These are phyloP conservation scores for Thalassarche chlororhynchos DNA, from an alignment of 2,113 vertebrate species.

Conservation along the genomic window DNA sequence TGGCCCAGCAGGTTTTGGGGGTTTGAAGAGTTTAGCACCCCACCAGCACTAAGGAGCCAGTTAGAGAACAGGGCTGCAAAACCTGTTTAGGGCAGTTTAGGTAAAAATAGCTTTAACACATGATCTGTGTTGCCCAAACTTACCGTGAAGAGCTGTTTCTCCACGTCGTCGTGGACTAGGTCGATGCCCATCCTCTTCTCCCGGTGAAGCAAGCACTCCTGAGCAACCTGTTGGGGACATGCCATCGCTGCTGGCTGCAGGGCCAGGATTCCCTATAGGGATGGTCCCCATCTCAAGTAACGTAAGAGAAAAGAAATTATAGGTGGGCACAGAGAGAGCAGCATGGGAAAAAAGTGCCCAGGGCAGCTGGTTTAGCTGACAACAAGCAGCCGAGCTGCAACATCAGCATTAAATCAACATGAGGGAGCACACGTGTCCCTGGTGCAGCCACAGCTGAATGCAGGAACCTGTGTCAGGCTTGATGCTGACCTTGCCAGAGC, in stretches of 20 bases:
- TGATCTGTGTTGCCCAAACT: background rate
- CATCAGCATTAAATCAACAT: background rate
- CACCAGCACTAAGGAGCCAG: background rate
- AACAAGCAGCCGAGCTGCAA: rapidly evolving
- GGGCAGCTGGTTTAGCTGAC: background rate
- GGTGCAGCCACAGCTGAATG: background rate
- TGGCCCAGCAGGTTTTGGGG: background rate
- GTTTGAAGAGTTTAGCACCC: background rate
- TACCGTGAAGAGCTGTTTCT: constrained; percentile 87
- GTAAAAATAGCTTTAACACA: background rate
- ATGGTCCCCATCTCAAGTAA: background rate
- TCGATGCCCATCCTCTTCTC: constrained; percentile 96
- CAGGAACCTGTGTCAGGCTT: background rate
- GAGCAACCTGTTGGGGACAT: constrained; percentile 79
- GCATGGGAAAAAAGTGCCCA: background rate
- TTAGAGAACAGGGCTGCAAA: background rate
- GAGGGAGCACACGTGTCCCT: background rate
- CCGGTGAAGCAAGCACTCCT: constrained; percentile 91
- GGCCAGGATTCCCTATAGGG: background rate
- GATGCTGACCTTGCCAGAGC: background rate
- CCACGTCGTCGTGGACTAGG: constrained; percentile 88
- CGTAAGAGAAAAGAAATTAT: rapidly evolving
- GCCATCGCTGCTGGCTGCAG: background rate
- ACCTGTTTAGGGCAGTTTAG: background rate
- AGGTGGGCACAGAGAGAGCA: background rate